Base-by-base conservation (phyloP, 1,140 invertebrate species). In the Orius laevigatus region DNA sequence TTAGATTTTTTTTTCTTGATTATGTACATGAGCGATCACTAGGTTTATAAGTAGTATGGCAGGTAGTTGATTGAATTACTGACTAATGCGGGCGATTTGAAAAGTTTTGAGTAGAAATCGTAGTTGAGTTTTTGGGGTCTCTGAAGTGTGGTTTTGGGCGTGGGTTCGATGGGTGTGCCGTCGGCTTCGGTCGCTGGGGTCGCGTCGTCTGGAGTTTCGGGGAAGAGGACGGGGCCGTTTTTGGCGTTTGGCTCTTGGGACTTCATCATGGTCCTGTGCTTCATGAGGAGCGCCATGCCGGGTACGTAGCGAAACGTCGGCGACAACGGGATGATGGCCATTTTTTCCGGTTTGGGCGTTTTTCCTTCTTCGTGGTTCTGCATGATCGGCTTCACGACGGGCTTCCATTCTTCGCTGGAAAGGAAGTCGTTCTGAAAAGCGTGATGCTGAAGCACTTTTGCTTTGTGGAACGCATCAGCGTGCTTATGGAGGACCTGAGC, bases 211-310 rank as follows among this genome's bases (percentile, higher is more conserved):
- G 54, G 44, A 34, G 50, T 52, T 16, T 48, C 48, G n/a, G 54
- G 54, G 46, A 55, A 55, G 15, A 55, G 41, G 12, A 55, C 54
- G 5, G 54, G 54, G 5, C 54, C 54, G 19, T 44, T 38, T 16
- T 53, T 55, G 18, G 34, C 18, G 31, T 11, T 40, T 10, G 15
- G 6, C 5, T 31, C 15, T 9, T 16, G 36, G 2, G 25, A 16
- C 49, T 33, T 45, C 20, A 40, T 35, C 9, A 20, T 19, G 3
- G 14, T 15, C 10, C 14, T 11, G 2, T 44, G 38, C 9, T 39
- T 39, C 48, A 33, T 49, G 25, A 42, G 14, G 3, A 42, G 11
- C 14, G 31, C 38, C 48, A 49, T 49, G 0, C 48, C 48, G 5
- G 38, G 48, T 10, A 49, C 40, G 25, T 49, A 49, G 19, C 20